Percentiles rank a stretch among this genome's conserved stretches.
These are phyloP conservation scores for Ammodytes dubius DNA, from an alignment of 2,113 vertebrate genomes.

Conservation along the genomic window DNA sequence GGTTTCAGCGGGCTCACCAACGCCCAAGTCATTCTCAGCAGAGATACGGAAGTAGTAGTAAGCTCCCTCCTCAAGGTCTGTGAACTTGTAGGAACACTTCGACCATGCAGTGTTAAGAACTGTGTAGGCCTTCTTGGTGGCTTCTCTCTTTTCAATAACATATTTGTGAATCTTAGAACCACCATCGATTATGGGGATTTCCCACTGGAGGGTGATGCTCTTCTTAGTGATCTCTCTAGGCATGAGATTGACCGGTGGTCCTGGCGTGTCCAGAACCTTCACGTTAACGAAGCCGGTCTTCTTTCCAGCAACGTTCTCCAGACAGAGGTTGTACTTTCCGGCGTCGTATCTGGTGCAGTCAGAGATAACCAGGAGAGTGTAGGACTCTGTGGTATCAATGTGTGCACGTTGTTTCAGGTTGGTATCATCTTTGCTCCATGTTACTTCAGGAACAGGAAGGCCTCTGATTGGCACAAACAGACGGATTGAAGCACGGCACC, in stretches of 20 bases:
- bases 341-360: conserved; percentile 97
- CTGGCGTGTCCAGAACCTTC: conserved; percentile 95
- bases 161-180: conserved; percentile 97
- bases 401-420: conserved; percentile 92
- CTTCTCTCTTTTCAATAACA: conserved; percentile 95
- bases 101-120: conserved; percentile 93
- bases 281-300: conserved; percentile 98
- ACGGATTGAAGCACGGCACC: conserved; percentile 93
- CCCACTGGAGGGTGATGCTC: conserved; percentile 96
- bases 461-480: conserved; percentile 97
- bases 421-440: conserved; percentile 94
- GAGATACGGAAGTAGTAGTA: conserved; percentile 97
- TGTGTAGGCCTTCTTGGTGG: conserved; percentile 95
- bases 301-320: conserved; percentile 97
- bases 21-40: conserved; percentile 97
- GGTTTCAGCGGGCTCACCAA: conserved; percentile 95
- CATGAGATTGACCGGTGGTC: conserved; percentile 94
- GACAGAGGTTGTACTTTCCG: conserved; percentile 94
- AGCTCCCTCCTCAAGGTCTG: conserved; percentile 91
- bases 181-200: conserved; percentile 97
- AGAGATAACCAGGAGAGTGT: conserved; percentile 93
- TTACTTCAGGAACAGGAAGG: conserved; percentile 93
- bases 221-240: conserved; percentile 95
- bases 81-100: conserved; percentile 94
- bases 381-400: conserved; percentile 97